These are phyloP conservation scores for Catharus fuscescens DNA, from an alignment of 2,113 vertebrate genomes.

Conservation along the genomic window DNA sequence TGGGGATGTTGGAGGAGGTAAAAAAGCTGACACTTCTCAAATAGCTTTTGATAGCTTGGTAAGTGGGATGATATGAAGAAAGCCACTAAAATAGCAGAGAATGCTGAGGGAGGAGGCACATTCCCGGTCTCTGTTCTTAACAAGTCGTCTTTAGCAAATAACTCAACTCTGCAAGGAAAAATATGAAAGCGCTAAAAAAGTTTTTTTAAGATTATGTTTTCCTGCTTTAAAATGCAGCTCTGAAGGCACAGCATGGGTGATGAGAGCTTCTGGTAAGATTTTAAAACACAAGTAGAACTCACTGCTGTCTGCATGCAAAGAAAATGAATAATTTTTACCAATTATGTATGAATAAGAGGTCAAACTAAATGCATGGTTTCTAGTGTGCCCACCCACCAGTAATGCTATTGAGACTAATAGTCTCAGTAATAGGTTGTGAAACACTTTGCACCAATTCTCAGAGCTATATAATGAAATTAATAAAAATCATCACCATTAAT, in stretches of 20 bases:
- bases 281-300: neutral
- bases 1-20: conserved; percentile 18
- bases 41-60: neutral
- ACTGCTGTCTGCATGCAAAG: neutral
- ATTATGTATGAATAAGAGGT: neutral
- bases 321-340: neutral
- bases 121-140: neutral
- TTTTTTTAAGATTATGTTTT: neutral
- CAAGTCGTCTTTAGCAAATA: neutral
- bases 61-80: conserved; percentile 25
- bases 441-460: neutral
- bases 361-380: neutral
- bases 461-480: neutral
- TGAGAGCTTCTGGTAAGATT: neutral
- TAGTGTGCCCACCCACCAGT: neutral
- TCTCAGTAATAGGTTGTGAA: neutral
- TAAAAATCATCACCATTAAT: neutral
- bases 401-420: neutral
- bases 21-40: conserved; percentile 17
- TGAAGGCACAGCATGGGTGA: neutral
- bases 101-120: neutral
- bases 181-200: neutral
- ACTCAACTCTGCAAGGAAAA: neutral
- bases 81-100: conserved; percentile 18
- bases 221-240: neutral